Conservation (phyloP, 2,888 invertebrate genomes). For the Trichogramma evanescens region DNA sequence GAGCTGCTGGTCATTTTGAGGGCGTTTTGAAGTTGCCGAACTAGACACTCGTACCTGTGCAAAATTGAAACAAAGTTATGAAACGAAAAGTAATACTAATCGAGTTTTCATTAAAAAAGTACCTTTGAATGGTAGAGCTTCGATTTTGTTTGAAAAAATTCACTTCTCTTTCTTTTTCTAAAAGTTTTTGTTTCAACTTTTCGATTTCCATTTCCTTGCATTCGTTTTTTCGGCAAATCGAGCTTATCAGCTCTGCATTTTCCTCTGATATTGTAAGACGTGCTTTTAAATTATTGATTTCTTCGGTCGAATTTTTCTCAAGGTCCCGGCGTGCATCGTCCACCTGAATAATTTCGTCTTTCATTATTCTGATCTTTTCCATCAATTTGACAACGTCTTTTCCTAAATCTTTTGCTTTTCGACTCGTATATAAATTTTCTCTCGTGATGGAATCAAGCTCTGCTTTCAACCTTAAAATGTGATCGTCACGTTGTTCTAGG, state of each 20-base stretch:
- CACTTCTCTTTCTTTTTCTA: constrained; percentile 31
- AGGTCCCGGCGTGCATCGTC: constrained; percentile 28
- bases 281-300: constrained; percentile 27
- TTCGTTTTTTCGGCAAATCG: constrained; percentile 26
- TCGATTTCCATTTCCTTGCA: constrained; percentile 27
- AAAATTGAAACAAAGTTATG: background rate
- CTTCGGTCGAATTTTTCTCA: constrained; percentile 26
- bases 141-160: constrained; percentile 29
- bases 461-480: constrained; percentile 25
- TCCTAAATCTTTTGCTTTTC: constrained; percentile 26
- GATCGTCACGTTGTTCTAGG: constrained; percentile 28
- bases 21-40: constrained; percentile 29
- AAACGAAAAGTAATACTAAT: background rate
- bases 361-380: constrained; percentile 25
- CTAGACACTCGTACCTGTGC: constrained; percentile 30
- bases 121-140: constrained; percentile 32
- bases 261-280: constrained; percentile 29
- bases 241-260: constrained; percentile 27
- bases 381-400: constrained; percentile 26
- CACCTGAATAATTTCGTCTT: constrained; percentile 26
- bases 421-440: constrained; percentile 28
- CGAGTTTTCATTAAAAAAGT: background rate
- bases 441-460: constrained; percentile 23
- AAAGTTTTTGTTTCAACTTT: constrained; percentile 27
- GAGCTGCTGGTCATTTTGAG: constrained; percentile 21